Evolutionary conservation across 2,113 vertebrate species (phyloP).

Genomic region (Gymnocephalus cernua): DNA sequence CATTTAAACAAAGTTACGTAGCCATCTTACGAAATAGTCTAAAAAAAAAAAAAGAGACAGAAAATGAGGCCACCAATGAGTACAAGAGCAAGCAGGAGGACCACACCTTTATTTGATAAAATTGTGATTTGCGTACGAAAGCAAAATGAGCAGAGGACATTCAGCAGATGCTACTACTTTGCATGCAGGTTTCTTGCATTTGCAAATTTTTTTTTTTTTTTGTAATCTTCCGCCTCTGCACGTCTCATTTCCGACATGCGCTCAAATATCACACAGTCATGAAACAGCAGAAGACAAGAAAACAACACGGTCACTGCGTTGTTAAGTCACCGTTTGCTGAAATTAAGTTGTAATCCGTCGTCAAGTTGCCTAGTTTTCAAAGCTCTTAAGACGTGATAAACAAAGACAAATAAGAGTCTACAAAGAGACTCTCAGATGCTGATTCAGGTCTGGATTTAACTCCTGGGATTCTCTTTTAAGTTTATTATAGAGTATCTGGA

Average conservation of each 20-base stretch:
- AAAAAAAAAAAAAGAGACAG: neutral
- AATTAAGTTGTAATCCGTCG: neutral
- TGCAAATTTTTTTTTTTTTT: neutral
- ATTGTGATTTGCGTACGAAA: neutral
- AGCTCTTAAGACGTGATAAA: neutral
- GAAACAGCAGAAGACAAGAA: neutral
- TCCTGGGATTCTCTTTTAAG: neutral
- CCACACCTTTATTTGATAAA: neutral
- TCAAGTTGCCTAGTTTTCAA: too few relatives aligned
- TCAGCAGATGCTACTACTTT: neutral
- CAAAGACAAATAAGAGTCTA: too few relatives aligned
- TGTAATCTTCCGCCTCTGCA: neutral
- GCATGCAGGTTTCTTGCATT: neutral
- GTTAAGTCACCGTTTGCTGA: neutral
- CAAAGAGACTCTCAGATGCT: neutral
- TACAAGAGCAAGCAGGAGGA: neutral
- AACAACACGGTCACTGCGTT: neutral
- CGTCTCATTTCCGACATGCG: neutral
- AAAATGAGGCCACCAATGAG: neutral
- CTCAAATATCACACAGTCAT: neutral
- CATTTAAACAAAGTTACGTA: neutral
- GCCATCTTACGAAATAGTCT: neutral
- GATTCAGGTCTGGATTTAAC: neutral
- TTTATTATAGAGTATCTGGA: too few relatives aligned
- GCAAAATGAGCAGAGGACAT: too few relatives aligned